Conservation (phyloP, 1,140 invertebrate species). For the Calycopis cecrops region DNA sequence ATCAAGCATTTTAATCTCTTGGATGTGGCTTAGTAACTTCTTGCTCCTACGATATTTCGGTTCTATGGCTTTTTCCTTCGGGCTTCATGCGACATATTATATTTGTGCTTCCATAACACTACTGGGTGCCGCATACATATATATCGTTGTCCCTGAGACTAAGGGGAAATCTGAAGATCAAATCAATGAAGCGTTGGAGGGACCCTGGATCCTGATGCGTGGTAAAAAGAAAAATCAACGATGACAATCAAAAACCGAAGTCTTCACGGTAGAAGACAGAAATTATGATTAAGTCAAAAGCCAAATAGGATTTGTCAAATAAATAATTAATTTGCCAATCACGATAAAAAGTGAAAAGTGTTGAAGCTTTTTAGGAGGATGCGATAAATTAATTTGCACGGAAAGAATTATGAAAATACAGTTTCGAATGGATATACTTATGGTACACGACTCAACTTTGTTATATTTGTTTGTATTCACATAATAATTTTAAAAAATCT, state of each 20-base stretch:
- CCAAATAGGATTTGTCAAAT: background rate
- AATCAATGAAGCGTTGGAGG: conserved; percentile 45
- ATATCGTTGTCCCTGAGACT: conserved; percentile 51
- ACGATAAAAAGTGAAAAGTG: no score
- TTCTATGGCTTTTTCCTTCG: conserved; percentile 44
- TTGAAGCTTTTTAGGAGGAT: no score
- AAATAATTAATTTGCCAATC: no score
- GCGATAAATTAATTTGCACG: no score
- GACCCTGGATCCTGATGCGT: conserved; percentile 40
- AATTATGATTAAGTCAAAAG: conserved; percentile 12
- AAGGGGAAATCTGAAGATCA: conserved; percentile 53
- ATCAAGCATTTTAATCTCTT: conserved; percentile 62
- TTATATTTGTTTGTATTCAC: no score
- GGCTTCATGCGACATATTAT: conserved; percentile 60
- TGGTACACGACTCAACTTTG: no score
- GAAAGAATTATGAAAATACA: no score
- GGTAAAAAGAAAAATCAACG: conserved; percentile 40
- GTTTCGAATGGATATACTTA: no score
- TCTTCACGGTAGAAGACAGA: conserved; percentile 17
- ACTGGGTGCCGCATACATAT: conserved; percentile 45
- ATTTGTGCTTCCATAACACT: conserved; percentile 53
- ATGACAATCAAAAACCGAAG: conserved; percentile 38
- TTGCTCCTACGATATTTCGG: conserved; percentile 59
- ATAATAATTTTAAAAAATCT: no score
- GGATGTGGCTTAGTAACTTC: conserved; percentile 65